These are phyloP conservation scores for Danio albolineatus DNA, from an alignment of 2,797 vertebrate genomes.

Conservation along the genomic window DNA sequence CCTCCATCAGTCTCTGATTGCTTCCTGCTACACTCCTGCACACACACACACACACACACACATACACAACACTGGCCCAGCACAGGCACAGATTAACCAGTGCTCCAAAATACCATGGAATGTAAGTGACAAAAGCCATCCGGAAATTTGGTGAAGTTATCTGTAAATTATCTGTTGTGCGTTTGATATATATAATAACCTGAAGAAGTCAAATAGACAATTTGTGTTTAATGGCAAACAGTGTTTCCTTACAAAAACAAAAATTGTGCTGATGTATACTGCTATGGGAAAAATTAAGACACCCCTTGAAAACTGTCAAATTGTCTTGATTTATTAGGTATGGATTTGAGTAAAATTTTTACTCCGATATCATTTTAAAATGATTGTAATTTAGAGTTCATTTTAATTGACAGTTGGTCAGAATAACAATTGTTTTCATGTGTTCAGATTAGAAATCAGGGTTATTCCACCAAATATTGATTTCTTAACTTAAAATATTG, in stretches of 20 bases:
- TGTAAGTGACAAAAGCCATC: not conserved
- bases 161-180: not conserved
- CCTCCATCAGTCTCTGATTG: slow-evolving; percentile 66
- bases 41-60: slow-evolving; percentile 46
- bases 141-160: not conserved
- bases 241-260: not conserved
- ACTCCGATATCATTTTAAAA: no score
- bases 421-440: no score
- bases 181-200: not conserved
- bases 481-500: no score
- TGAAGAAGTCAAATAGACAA: not conserved
- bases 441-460: no score
- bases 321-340: no score
- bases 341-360: no score
- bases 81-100: slow-evolving; percentile 26
- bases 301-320: no score
- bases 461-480: no score
- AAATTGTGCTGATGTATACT: not conserved
- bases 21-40: slow-evolving; percentile 65
- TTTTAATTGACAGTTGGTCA: no score
- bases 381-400: no score
- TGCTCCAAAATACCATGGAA: not conserved
- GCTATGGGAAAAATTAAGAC: no score
- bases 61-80: slow-evolving; percentile 29
- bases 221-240: not conserved